Evolutionary conservation across 2,113 vertebrate species (phyloP), one percentile per base, ranked within the genome.

Genomic region (Poecilia latipinna): DNA sequence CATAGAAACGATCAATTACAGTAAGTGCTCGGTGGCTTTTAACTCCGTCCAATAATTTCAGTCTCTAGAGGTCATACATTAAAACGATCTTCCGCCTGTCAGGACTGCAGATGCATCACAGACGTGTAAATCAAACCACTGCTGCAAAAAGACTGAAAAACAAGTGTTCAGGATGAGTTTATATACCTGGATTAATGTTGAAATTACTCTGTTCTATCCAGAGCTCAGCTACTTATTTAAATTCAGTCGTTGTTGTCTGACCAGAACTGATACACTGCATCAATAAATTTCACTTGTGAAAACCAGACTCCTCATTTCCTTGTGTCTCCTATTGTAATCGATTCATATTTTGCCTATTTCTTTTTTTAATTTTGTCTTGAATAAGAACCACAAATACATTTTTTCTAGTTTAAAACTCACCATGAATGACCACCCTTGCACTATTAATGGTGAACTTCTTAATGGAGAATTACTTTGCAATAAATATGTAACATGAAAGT

Each of bases 21-120:
- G 5, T 84, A 90, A 93, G 86, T 88, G 87, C 82, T 82, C 51
- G 4, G 65, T 65, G 68, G 71, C 82, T 86, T 87, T 89, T 88
- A 90, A 88, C 63, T 42, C 44, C 12, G 73, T 78, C 72, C 62
- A 51, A 54, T 54, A 54, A 54, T 75, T 75, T 68, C 72, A 65
- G 51, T 57, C 32, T 2, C 60, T 68, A 65, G 71, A 85, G 90
- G 86, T 88, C 80, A 78, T 81, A 67, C 51, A 73, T 86, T 83
- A 85, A 78, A 82, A 80, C 75, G 83, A 86, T 71, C 33, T 82
- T 69, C 84, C 54, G 8, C 33, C 64, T 39, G 66, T 82, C 51
- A 62, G 44, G 85, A 82, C 66, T 57, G 69, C 65, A 22, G 82
- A 84, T 64, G 67, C 68, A 54, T 81, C 72, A 61, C 76, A 44